Percentiles rank a stretch among this genome's conserved stretches.
Evolutionary conservation across 2,888 invertebrate genomes (phyloP).

Genomic region (Syrphus vitripennis): DNA sequence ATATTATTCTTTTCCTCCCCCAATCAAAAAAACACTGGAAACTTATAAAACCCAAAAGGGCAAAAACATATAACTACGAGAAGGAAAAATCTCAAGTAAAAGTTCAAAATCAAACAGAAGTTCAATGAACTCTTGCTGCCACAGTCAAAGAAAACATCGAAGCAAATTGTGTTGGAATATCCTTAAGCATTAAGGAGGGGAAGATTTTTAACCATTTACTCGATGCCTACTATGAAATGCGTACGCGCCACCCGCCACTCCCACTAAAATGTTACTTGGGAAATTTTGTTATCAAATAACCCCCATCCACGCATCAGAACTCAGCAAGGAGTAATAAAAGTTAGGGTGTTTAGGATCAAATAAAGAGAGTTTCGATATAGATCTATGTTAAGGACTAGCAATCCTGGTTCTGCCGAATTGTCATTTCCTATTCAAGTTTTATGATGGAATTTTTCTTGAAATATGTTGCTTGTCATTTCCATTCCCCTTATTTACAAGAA

Average conservation of each 20-base stretch:
- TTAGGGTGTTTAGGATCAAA: not conserved
- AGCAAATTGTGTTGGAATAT: conserved; percentile 1
- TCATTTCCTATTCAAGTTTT: not conserved
- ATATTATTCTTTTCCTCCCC: conserved; percentile 11
- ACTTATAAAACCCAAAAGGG: not conserved
- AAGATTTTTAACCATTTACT: not conserved
- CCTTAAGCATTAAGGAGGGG: not conserved
- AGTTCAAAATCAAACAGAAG: conserved; percentile 13
- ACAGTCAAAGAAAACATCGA: conserved; percentile 30
- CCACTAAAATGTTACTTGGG: conserved; percentile 19
- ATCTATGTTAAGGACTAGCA: not conserved
- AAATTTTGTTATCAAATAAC: not conserved
- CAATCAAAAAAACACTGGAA: conserved; percentile 9
- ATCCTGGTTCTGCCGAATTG: not conserved
- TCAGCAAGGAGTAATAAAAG: not conserved
- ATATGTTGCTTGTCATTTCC: not conserved
- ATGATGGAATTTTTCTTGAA: not conserved
- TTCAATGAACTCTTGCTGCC: conserved; percentile 53
- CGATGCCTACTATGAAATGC: no score
- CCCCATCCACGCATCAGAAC: not conserved
- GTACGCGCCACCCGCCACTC: not conserved
- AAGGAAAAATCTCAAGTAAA: conserved; percentile 50
- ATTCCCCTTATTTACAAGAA: not conserved
- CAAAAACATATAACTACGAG: not conserved
- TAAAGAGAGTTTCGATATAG: not conserved